These are phyloP conservation scores for Taxidea taxus DNA, from an alignment of 2,113 vertebrate genomes.

Conservation along the genomic window DNA sequence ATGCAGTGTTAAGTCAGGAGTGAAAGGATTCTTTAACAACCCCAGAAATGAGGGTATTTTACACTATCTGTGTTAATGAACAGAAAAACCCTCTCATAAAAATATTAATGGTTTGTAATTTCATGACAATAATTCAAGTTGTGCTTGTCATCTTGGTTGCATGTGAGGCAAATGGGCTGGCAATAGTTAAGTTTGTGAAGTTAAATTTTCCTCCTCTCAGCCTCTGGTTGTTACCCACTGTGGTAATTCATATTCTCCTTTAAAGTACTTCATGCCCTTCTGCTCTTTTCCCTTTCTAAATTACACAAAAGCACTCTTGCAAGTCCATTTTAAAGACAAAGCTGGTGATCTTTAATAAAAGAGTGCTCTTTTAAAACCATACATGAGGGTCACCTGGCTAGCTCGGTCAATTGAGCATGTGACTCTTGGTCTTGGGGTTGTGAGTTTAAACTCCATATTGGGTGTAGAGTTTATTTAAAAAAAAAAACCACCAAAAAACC, in stretches of 20 bases:
- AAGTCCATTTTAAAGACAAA: background rate
- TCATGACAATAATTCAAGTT: background rate
- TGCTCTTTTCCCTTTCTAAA: background rate
- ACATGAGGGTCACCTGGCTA: background rate
- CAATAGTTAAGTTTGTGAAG: background rate
- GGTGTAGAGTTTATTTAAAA: background rate
- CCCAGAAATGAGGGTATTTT: background rate
- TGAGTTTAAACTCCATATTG: background rate
- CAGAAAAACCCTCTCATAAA: background rate
- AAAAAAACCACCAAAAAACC: background rate
- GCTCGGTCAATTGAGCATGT: background rate
- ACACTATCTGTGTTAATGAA: background rate
- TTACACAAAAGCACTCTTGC: background rate
- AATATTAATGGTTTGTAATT: background rate
- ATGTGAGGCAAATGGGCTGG: background rate
- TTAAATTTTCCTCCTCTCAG: background rate
- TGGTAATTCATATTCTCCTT: background rate
- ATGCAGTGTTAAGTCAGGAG: background rate
- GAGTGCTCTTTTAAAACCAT: background rate
- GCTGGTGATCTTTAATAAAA: too few relatives aligned
- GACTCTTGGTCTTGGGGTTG: background rate
- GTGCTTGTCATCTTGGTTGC: background rate
- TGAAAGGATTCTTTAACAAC: background rate
- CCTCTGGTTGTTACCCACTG: background rate
- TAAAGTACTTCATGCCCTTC: background rate